Evolutionary conservation across 2,113 vertebrate genomes (phyloP), one percentile per base, ranked within the genome.

Genomic region (Esox niger): DNA sequence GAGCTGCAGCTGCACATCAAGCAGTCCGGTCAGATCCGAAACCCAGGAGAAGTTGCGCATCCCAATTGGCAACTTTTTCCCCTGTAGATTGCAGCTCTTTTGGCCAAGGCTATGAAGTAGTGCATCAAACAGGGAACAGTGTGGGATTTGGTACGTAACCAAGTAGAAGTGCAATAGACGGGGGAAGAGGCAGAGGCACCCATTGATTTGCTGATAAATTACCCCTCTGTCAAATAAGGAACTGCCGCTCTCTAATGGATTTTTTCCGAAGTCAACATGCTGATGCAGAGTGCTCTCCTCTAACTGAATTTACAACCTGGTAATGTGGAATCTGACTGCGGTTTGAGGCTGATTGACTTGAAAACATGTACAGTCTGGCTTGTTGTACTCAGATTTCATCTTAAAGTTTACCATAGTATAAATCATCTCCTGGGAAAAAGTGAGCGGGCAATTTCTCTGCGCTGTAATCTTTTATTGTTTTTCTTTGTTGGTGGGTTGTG

Each of bases 141-240:
- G n/a, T n/a, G n/a, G n/a, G n/a, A n/a, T n/a, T n/a, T n/a, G n/a
- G n/a, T n/a, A n/a, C n/a, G n/a, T n/a, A n/a, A n/a, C n/a, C n/a
- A n/a, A n/a, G 38, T 56, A 74, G 60, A 69, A 75, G 63, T 55
- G 52, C 62, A 38, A 65, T n/a, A 54, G 69, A 26, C 68, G 46
- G 65, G 59, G 61, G n/a, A n/a, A 71, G 64, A 29, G 35, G 32
- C 10, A 60, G 49, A 60, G 30, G 29, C 35, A 77, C 64, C 20
- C 59, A 85, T 84, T 23, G 68, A 77, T 80, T 75, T 68, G 56
- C 66, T 79, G 66, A 66, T 79, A 75, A 80, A 74, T 76, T 68
- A 72, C 56, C 75, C 46, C 46, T 49, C 60, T 70, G 54, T 76
- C 73, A n/a, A n/a, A 82, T 84, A 78, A 66, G 30, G 30, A 66